phyloP scores from a whole-genome alignment of 2,113 vertebrate genomes.

The Pachypanchax playfairii region DNA sequence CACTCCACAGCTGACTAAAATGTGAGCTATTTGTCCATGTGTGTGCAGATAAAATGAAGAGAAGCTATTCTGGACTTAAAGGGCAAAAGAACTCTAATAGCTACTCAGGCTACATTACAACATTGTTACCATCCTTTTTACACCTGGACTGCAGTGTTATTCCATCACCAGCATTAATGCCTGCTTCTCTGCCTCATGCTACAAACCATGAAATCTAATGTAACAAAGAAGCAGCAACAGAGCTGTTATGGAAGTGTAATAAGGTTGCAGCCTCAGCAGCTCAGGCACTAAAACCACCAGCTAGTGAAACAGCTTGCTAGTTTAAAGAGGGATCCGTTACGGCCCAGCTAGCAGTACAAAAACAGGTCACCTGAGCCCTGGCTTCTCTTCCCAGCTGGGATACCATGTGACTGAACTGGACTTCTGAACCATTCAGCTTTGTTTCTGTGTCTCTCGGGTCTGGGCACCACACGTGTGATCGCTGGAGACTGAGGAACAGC shows the following conservation, averaged over 20 bases:
- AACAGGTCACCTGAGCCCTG: conserved; percentile 76
- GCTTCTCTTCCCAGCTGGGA: conserved; percentile 59
- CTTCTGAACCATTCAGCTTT: conserved; percentile 49
- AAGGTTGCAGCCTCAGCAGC: conserved; percentile 34
- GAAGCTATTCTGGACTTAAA: conserved; percentile 11
- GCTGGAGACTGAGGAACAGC: conserved; percentile 33
- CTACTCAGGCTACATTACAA: conserved; percentile 49
- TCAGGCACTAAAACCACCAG: conserved; percentile 62
- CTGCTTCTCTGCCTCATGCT: conserved; percentile 16
- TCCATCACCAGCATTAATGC: conserved; percentile 56
- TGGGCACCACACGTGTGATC: conserved; percentile 56
- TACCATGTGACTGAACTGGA: conserved; percentile 58
- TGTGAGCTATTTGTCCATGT: conserved; percentile 16
- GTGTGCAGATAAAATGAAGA: conserved; percentile 9
- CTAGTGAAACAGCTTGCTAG: conserved; percentile 58
- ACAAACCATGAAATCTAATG: conserved; percentile 13
- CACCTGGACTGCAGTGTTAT: conserved; percentile 40
- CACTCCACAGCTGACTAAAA: conserved; percentile 31
- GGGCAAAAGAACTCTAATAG: conserved; percentile 41
- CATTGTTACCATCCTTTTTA: conserved; percentile 57
- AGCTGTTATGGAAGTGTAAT: conserved; percentile 25
- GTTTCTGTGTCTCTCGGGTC: conserved; percentile 53
- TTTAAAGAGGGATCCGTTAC: conserved; percentile 70
- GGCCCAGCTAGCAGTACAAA: conserved; percentile 65
- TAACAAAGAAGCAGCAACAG: conserved; percentile 40